Percentiles rank a stretch among this genome's conserved stretches.
Conservation (phyloP, 2,797 vertebrate genomes). For the Leptoclinus maculatus region DNA sequence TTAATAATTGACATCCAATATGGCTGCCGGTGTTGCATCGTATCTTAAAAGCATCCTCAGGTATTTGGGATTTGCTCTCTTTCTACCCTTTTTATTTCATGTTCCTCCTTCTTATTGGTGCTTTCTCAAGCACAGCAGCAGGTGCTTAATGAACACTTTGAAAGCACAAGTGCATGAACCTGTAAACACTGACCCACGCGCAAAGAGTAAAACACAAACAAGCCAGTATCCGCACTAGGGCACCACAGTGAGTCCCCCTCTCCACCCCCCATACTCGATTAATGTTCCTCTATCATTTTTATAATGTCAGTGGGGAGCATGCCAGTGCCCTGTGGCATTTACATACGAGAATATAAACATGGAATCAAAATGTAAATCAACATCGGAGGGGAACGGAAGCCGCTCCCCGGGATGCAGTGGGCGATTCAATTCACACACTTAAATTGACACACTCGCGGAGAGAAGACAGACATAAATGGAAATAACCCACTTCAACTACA, state of each 20-base stretch:
- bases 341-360: constrained; percentile 86
- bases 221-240: not conserved
- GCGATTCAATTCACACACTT: constrained; percentile 64
- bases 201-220: not conserved
- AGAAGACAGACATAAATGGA: constrained; percentile 20
- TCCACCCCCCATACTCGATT: constrained; percentile 60
- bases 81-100: not conserved
- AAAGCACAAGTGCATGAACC: constrained; percentile 1
- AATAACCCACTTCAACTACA: constrained; percentile 23
- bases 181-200: not conserved
- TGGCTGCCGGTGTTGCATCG: not conserved
- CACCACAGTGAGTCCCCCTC: not conserved
- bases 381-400: constrained; percentile 73
- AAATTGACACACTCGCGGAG: not conserved
- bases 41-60: not conserved
- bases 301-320: constrained; percentile 81
- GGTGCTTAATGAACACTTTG: constrained; percentile 12
- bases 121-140: not conserved
- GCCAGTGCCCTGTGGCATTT: constrained; percentile 85
- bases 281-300: constrained; percentile 85
- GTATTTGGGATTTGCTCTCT: not conserved
- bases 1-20: not conserved
- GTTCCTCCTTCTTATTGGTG: not conserved
- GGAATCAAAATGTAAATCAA: constrained; percentile 77
- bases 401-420: constrained; percentile 66